Conservation (phyloP, 2,888 invertebrate species). For the Leptothorax acervorum region DNA sequence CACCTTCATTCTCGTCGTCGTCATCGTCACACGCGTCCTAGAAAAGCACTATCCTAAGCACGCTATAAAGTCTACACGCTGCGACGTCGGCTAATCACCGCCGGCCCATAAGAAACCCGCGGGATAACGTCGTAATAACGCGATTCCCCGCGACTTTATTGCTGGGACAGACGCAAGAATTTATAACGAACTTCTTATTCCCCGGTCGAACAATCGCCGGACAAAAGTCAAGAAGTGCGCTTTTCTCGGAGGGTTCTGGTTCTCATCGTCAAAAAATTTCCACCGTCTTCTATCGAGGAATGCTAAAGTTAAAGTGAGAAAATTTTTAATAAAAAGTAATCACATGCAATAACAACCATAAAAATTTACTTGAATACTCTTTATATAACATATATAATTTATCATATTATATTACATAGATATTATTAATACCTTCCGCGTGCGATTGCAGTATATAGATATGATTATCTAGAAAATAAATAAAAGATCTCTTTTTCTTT, state of each 20-base stretch:
- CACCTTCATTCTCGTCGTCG: slow-evolving; percentile 8
- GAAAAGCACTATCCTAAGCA: slow-evolving; percentile 40
- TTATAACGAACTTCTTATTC: slow-evolving; percentile 43
- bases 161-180: slow-evolving; percentile 28
- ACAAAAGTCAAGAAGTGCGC: not conserved
- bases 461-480: not conserved
- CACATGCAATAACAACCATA: not conserved
- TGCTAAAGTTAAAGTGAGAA: not conserved
- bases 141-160: slow-evolving; percentile 30
- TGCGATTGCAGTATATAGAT: not conserved
- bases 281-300: not conserved
- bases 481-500: not conserved
- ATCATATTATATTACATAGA: not conserved
- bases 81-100: slow-evolving; percentile 35
- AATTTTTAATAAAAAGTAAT: slow-evolving; percentile 3
- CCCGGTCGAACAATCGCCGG: not conserved
- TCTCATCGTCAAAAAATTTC: too few relatives aligned
- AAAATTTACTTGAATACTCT: not conserved
- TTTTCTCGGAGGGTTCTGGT: not conserved
- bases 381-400: not conserved
- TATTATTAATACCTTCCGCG: not conserved
- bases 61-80: slow-evolving; percentile 21
- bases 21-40: slow-evolving; percentile 8
- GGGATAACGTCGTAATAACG: slow-evolving; percentile 39
- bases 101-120: slow-evolving; percentile 9